Base-by-base conservation (phyloP, 2,888 invertebrate genomes). In the Aromia moschata region DNA sequence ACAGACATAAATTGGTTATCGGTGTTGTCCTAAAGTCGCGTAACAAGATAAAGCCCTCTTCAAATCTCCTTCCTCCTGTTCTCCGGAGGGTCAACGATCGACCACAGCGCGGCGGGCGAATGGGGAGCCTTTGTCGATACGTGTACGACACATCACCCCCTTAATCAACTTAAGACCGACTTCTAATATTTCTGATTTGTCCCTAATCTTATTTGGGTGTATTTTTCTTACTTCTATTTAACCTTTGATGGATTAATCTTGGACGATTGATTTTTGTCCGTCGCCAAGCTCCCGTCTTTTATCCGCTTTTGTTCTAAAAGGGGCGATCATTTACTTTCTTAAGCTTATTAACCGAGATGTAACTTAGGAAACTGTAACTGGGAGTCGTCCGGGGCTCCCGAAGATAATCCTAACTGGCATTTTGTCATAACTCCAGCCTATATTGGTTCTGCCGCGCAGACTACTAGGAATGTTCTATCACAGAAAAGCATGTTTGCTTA, bases 171-270 rank as follows among this genome's bases (percentile, higher is more conserved):
- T 67, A 64, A 41, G 43, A 44, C 49, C 49, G 53, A 41, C 46
- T 58, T 54, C 64, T 66, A 66, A 67, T 67, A 67, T 64, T 67
- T 67, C 67, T 67, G 67, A 67, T 64, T 67, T 62, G 62, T 60
- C 58, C 64, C 53, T 64, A 67, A 67, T 64, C 62, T 58, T 60
- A 64, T 64, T 64, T 60, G 40, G 58, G 11, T 45, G 64, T 62
- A 58, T 61, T 63, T 63, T 61, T 63, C 56, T 59, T 61, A 20
- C 56, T 57, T 51, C 53, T 51, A 54, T 47, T 52, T 52, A 17
- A 16, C 38, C 44, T 40, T 53, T 63, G 61, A 63, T 61, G 57
- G 61, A 65, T 63, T 63, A 61, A 63, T 52, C 51, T 52, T 11
- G 16, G 4, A 17, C 41, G 41, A 41, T 52, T 52, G 51, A 52